These are phyloP conservation scores for Colius striatus DNA, from an alignment of 2,113 vertebrate genomes.

Conservation along the genomic window DNA sequence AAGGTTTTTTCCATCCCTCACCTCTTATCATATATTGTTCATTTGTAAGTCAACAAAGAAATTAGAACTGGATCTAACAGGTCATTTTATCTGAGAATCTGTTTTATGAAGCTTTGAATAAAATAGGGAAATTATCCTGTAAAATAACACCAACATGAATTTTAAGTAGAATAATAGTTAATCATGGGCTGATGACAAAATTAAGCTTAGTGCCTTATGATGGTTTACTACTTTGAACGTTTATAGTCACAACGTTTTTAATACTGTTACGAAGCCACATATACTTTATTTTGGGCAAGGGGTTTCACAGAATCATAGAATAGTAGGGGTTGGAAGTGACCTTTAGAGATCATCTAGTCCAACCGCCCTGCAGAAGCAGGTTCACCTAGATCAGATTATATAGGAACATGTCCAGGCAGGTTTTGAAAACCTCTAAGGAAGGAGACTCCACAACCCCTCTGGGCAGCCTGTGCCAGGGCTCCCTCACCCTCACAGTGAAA, in stretches of 20 bases:
- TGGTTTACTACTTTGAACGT: background rate
- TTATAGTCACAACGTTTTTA: background rate
- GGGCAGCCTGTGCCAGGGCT: too few relatives aligned
- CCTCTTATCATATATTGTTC: background rate
- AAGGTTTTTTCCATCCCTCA: background rate
- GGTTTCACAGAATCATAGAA: background rate
- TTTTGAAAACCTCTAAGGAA: too few relatives aligned
- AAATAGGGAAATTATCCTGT: background rate
- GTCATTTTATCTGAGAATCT: background rate
- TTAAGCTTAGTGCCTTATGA: background rate
- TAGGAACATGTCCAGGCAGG: too few relatives aligned
- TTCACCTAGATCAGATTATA: too few relatives aligned
- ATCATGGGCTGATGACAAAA: background rate
- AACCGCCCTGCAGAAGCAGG: too few relatives aligned
- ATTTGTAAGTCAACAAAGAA: background rate
- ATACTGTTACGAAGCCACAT: background rate
- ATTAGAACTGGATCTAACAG: background rate
- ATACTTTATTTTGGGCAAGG: background rate
- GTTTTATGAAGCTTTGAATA: background rate
- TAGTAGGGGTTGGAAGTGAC: too few relatives aligned
- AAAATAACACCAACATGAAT: background rate
- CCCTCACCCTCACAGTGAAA: too few relatives aligned
- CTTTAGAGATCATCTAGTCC: too few relatives aligned
- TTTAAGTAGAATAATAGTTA: background rate
- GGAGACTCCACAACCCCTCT: too few relatives aligned